Evolutionary conservation across 2,888 invertebrate species (phyloP).

Genomic region (Caenorhabditis auriculariae): DNA sequence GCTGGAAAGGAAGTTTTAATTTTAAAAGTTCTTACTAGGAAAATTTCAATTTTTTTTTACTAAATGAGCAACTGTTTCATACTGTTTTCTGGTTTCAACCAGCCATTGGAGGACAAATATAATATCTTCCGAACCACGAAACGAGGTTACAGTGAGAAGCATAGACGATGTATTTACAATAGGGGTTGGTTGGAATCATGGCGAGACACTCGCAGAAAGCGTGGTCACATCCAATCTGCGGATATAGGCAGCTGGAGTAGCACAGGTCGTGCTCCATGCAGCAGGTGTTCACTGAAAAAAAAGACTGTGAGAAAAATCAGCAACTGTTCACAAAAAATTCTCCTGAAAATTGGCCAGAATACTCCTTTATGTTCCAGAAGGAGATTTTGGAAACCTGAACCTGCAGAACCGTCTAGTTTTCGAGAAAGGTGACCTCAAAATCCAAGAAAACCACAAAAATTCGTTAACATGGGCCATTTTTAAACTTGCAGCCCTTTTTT

Average conservation of each 20-base stretch:
- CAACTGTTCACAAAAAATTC: not conserved
- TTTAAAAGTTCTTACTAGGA: too few relatives aligned
- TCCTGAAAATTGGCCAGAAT: too few relatives aligned
- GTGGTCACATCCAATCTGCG: slow-evolving; percentile 36
- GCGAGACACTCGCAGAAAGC: slow-evolving; percentile 34
- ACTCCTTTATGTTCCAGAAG: too few relatives aligned
- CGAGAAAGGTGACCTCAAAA: not conserved
- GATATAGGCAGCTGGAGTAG: slow-evolving; percentile 28
- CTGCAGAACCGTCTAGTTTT: not conserved
- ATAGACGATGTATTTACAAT: slow-evolving; percentile 25
- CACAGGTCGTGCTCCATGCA: slow-evolving; percentile 35
- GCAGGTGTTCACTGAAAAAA: slow-evolving; percentile 36
- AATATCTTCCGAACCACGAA: slow-evolving; percentile 17
- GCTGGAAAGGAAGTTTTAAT: too few relatives aligned
- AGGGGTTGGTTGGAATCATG: slow-evolving; percentile 24
- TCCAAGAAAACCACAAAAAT: too few relatives aligned
- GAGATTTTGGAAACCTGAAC: not conserved
- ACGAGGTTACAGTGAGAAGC: slow-evolving; percentile 25
- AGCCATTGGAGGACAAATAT: slow-evolving; percentile 28
- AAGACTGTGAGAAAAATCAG: not conserved
- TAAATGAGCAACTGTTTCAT: too few relatives aligned
- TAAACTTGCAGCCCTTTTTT: too few relatives aligned
- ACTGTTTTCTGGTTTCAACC: too few relatives aligned
- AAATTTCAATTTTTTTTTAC: too few relatives aligned
- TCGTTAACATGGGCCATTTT: too few relatives aligned